These are phyloP conservation scores for Rhorus exstirpatorius DNA, from an alignment of 2,888 invertebrate species.

Conservation along the genomic window DNA sequence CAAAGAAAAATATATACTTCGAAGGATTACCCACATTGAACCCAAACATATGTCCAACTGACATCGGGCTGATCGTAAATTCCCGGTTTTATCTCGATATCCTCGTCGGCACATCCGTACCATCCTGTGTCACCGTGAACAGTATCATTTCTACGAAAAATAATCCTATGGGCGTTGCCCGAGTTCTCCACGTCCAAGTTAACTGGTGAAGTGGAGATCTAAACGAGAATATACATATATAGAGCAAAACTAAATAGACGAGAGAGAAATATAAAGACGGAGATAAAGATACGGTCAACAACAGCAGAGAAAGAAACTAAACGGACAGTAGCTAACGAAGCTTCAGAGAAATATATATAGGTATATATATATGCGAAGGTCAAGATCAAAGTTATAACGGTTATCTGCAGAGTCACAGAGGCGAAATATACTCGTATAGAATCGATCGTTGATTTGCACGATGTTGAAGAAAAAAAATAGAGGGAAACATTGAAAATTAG, in stretches of 20 bases:
- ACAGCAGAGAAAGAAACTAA: too few relatives aligned
- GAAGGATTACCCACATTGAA: slow-evolving; percentile 78
- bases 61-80: slow-evolving; percentile 69
- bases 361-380: too few relatives aligned
- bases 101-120: slow-evolving; percentile 80
- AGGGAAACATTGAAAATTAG: too few relatives aligned
- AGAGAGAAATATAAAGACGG: too few relatives aligned
- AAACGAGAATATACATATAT: neutral
- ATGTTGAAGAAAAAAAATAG: too few relatives aligned
- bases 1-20: neutral
- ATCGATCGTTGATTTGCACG: too few relatives aligned
- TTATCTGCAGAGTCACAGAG: too few relatives aligned
- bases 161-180: slow-evolving; percentile 46
- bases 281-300: too few relatives aligned
- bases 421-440: too few relatives aligned
- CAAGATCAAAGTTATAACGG: too few relatives aligned
- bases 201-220: slow-evolving; percentile 72
- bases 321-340: too few relatives aligned
- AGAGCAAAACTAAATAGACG: neutral
- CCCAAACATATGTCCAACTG: slow-evolving; percentile 81
- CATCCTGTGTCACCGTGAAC: slow-evolving; percentile 81
- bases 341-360: too few relatives aligned
- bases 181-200: slow-evolving; percentile 26
- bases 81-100: slow-evolving; percentile 61
- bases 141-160: slow-evolving; percentile 72